These are phyloP conservation scores for Sarcophaga caerulescens DNA, from an alignment of 2,888 invertebrate species.

Conservation along the genomic window DNA sequence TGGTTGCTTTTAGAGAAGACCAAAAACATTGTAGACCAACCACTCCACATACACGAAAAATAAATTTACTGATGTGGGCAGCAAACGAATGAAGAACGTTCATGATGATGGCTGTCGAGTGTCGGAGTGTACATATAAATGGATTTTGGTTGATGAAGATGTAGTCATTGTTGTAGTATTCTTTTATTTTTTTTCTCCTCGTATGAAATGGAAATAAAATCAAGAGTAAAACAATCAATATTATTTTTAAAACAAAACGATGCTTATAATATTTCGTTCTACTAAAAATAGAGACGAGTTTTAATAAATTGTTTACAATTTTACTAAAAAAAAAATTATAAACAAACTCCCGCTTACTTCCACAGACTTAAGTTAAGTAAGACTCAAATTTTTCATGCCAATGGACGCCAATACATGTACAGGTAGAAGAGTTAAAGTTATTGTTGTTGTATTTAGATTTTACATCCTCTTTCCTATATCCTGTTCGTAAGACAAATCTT, in stretches of 20 bases:
- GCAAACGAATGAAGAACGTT: not conserved
- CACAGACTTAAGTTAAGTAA: not conserved
- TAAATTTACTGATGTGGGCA: conserved; percentile 44
- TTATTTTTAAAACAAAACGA: too few species aligned
- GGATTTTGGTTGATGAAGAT: not conserved
- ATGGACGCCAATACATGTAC: conserved; percentile 18
- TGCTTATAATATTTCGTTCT: too few species aligned
- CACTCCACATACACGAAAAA: conserved; percentile 53
- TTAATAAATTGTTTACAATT: too few species aligned
- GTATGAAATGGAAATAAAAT: too few species aligned
- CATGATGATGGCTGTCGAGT: not conserved
- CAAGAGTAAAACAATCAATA: too few species aligned
- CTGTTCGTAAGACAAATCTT: not conserved
- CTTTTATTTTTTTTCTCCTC: too few species aligned
- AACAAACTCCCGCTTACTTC: not conserved
- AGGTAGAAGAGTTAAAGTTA: not conserved
- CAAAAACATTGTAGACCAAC: conserved; percentile 40
- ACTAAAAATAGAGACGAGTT: too few species aligned
- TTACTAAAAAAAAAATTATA: conserved; percentile 9
- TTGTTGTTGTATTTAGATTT: not conserved
- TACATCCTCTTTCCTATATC: conserved; percentile 8
- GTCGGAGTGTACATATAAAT: not conserved
- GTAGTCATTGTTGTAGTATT: too few species aligned
- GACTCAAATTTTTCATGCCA: conserved; percentile 59
- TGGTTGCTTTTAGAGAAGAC: conserved; percentile 46